phyloP scores from a whole-genome alignment of 1,140 invertebrate species.

The Spodoptera frugiperda region DNA sequence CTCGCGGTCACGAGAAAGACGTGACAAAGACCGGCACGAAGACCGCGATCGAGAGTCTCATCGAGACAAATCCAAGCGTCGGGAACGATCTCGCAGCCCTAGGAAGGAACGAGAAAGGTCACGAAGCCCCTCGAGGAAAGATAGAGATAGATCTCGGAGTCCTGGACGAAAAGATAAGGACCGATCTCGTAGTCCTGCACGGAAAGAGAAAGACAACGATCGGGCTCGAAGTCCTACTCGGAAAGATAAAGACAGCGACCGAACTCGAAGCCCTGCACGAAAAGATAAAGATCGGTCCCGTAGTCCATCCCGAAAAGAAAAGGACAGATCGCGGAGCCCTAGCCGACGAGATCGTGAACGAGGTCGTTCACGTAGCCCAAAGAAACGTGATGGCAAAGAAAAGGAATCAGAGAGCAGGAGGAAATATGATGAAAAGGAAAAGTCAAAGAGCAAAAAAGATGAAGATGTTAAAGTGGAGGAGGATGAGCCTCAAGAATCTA shows the following conservation, averaged over 20 bases:
- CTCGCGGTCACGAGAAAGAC: conserved; percentile 76
- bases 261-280: conserved; percentile 65
- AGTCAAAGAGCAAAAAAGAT: conserved; percentile 84
- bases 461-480: conserved; percentile 79
- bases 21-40: conserved; percentile 76
- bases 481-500: conserved; percentile 72
- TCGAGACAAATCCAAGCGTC: conserved; percentile 76
- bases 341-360: conserved; percentile 48
- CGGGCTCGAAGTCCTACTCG: conserved; percentile 70
- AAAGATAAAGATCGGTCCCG: conserved; percentile 55
- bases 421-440: conserved; percentile 76
- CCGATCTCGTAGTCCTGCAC: conserved; percentile 60
- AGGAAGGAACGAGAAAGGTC: conserved; percentile 70
- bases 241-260: conserved; percentile 64
- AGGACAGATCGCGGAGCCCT: conserved; percentile 64
- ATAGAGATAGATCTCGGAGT: conserved; percentile 67
- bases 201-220: conserved; percentile 51
- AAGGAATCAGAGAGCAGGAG: conserved; percentile 62
- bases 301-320: conserved; percentile 63
- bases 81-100: conserved; percentile 71
- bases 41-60: conserved; percentile 77
- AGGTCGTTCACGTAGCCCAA: conserved; percentile 71
- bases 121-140: conserved; percentile 68
- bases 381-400: conserved; percentile 73
- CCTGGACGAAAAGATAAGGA: conserved; percentile 58